Conservation (phyloP, 1,140 invertebrate genomes). For the Nasonia vitripennis region DNA sequence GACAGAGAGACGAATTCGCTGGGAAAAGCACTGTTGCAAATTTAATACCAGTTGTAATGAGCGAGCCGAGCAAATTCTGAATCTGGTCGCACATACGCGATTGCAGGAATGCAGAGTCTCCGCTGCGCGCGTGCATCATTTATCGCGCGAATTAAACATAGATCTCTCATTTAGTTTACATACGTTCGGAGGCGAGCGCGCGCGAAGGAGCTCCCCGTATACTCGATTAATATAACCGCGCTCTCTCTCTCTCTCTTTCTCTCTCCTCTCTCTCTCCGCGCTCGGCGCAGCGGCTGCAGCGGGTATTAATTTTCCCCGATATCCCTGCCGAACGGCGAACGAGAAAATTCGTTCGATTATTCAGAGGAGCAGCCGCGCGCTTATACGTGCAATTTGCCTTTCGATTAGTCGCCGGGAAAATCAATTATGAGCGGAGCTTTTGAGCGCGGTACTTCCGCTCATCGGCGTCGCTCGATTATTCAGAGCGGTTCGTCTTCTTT, state of each 20-base stretch:
- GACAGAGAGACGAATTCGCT: slow-evolving; percentile 1
- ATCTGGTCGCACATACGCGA: too few species aligned
- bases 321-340: slow-evolving; percentile 41
- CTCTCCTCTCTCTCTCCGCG: background rate
- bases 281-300: slow-evolving; percentile 38
- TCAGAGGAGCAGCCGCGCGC: slow-evolving; percentile 32
- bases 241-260: background rate
- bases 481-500: slow-evolving; percentile 1
- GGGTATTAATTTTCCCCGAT: slow-evolving; percentile 65
- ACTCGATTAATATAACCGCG: slow-evolving; percentile 62
- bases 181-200: slow-evolving; percentile 24
- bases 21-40: background rate
- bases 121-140: background rate
- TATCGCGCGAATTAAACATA: slow-evolving; percentile 45
- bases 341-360: slow-evolving; percentile 50
- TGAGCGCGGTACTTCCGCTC: slow-evolving; percentile 7
- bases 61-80: too few species aligned
- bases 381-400: slow-evolving; percentile 38
- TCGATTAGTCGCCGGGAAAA: slow-evolving; percentile 47
- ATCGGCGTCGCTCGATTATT: slow-evolving; percentile 21
- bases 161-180: slow-evolving; percentile 39
- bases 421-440: slow-evolving; percentile 44
- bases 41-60: too few species aligned
- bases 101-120: slow-evolving; percentile 16
- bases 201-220: slow-evolving; percentile 34